Evolutionary conservation across 2,797 vertebrate species (phyloP), one percentile per base, ranked within the genome.

Genomic region (Darevskia nairensis): DNA sequence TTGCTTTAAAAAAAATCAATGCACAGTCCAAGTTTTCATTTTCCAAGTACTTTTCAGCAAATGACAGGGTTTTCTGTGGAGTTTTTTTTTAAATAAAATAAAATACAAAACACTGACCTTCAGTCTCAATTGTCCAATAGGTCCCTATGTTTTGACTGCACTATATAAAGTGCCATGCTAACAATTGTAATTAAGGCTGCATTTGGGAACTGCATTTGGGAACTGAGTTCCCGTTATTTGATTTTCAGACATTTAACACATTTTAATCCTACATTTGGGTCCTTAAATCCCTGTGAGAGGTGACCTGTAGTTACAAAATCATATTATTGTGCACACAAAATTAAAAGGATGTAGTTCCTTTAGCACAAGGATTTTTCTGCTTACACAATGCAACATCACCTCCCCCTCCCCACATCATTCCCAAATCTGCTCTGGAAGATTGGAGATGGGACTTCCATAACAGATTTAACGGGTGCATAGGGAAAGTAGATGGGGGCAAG

Each of bases 1-100:
- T 13, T 77, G 61, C 39, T 71, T 71, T 79, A 29, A 79, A 92
- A 87, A 11, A 46, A 88, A 10, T 66, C 66, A 64, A 72, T 1
- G 32, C 66, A 8, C 7, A 81, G 9, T 11, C 6, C 75, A 35
- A 32, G 78, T 85, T 87, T 74, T 83, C 46, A 9, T 68, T 77
- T 68, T 23, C 61, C 17, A 21, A 64, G 3, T 50, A 39, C 23
- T 85, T 46, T 41, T 39, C n/a, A 66, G 44, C 44, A 68, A 81
- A 80, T n/a, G 10, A 66, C n/a, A 76, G 27, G 50, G 13, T 15
- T 55, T 50, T 50, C 15, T 55, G 13, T 55, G 50, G 13, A 55
- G 50, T 55, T 15, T 2, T 8, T 41, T 29, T 72, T 32, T 32
- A n/a, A n/a, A 35, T 27, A 66, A 75, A 61, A 32, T 79, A 29